Evolutionary conservation across 2,797 vertebrate species (phyloP).

Genomic region (Poecilia velifera): DNA sequence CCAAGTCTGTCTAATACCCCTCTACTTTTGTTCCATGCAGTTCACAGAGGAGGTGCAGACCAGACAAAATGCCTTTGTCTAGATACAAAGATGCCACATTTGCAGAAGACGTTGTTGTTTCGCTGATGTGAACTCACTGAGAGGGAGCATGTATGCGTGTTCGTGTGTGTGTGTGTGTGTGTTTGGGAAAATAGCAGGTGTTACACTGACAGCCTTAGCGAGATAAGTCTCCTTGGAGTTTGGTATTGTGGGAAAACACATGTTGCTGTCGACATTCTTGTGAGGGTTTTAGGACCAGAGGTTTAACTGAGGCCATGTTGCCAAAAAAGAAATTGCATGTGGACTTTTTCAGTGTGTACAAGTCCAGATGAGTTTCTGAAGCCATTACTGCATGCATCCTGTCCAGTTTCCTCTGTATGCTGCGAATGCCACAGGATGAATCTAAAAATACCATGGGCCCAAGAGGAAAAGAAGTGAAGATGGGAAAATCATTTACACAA

Average conservation of each 20-base stretch:
- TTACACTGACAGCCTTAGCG: slow-evolving; percentile 33
- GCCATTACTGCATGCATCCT: not conserved
- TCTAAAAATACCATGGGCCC: slow-evolving; percentile 67
- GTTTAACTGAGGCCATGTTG: slow-evolving; percentile 48
- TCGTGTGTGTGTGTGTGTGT: slow-evolving; percentile 10
- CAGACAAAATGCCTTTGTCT: slow-evolving; percentile 29
- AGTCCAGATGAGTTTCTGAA: not conserved
- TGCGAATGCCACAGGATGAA: slow-evolving; percentile 40
- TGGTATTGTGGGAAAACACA: slow-evolving; percentile 68
- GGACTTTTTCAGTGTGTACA: slow-evolving; percentile 17
- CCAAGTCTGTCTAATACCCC: slow-evolving; percentile 63
- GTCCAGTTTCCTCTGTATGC: slow-evolving; percentile 39
- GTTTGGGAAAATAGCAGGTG: slow-evolving; percentile 31
- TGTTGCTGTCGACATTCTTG: slow-evolving; percentile 57
- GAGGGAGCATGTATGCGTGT: not conserved
- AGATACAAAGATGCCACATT: not conserved
- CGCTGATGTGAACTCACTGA: not conserved
- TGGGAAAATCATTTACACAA: slow-evolving; percentile 55
- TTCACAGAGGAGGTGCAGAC: slow-evolving; percentile 19
- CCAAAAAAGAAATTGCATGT: slow-evolving; percentile 26
- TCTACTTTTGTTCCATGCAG: slow-evolving; percentile 54
- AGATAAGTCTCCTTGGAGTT: slow-evolving; percentile 40
- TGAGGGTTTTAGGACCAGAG: slow-evolving; percentile 35
- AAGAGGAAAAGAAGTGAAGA: slow-evolving; percentile 52
- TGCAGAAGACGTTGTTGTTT: not conserved